Evolutionary conservation across 2,113 vertebrate genomes (phyloP).

Genomic region (Vidua chalybeata): DNA sequence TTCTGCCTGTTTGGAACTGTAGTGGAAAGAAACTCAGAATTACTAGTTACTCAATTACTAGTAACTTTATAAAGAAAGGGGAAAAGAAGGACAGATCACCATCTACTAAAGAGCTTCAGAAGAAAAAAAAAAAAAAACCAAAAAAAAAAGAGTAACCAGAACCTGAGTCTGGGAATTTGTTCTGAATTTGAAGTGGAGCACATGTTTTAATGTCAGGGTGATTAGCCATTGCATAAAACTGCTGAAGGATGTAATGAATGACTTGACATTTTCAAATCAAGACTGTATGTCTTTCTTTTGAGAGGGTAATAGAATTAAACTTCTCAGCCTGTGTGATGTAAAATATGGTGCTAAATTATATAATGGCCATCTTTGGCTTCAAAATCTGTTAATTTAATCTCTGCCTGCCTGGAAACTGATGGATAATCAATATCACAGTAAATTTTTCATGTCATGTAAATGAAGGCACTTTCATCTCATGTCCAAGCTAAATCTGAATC

Average conservation of each 20-base stretch:
- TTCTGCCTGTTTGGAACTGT: background rate
- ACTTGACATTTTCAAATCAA: slow-evolving; percentile 55
- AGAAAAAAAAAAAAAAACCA: background rate
- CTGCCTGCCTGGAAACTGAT: background rate
- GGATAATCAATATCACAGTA: background rate
- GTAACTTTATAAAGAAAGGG: background rate
- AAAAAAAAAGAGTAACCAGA: background rate
- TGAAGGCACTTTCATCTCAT: background rate
- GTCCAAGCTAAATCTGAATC: background rate
- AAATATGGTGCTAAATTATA: background rate
- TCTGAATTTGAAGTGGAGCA: background rate
- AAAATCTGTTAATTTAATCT: slow-evolving; percentile 35
- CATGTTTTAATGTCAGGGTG: slow-evolving; percentile 41
- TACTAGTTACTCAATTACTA: background rate
- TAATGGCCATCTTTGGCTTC: background rate
- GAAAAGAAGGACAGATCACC: background rate
- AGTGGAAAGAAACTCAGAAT: background rate
- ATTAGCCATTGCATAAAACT: slow-evolving; percentile 39
- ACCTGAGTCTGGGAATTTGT: background rate
- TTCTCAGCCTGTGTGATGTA: background rate
- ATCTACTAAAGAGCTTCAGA: background rate
- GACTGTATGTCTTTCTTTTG: slow-evolving; percentile 23
- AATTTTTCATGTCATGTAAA: background rate
- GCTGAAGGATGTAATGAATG: slow-evolving; percentile 23
- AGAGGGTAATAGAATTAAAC: slow-evolving; percentile 28